A percentile compares a stretch with the other conserved stretches of the same genome.
phyloP scores from a whole-genome alignment of 2,797 vertebrate genomes.

The Pangasius djambal region DNA sequence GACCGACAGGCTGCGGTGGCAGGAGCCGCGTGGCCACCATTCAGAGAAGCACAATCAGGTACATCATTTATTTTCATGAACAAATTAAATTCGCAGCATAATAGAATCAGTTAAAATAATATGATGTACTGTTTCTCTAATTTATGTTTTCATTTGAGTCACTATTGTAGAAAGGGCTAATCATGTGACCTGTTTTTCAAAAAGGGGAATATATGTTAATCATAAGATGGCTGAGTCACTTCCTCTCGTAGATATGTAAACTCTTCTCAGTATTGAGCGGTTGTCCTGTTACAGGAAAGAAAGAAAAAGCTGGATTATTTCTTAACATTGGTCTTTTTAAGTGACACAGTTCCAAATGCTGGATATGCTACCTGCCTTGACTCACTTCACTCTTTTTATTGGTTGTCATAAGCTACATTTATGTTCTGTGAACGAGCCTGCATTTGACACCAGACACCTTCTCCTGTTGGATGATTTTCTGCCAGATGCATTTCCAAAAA shows the following conservation, averaged over 20 bases:
- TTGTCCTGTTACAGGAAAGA: background rate
- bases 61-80: constrained; percentile 3
- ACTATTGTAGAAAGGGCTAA: background rate
- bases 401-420: background rate
- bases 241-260: constrained; percentile 8
- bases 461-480: background rate
- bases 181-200: background rate
- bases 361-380: no score
- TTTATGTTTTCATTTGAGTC: no score
- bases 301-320: background rate
- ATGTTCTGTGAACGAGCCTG: background rate
- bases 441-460: background rate
- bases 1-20: constrained; percentile 82
- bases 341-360: background rate
- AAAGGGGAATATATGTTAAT: constrained; percentile 1
- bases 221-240: constrained; percentile 3
- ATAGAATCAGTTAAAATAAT: background rate
- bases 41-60: constrained; percentile 92
- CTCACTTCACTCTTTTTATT: background rate
- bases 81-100: no score
- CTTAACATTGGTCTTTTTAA: background rate
- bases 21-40: constrained; percentile 90
- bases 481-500: background rate
- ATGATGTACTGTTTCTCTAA: background rate
- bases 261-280: background rate